Conservation (phyloP, 2,888 invertebrate species). For the Limnephilus marmoratus region DNA sequence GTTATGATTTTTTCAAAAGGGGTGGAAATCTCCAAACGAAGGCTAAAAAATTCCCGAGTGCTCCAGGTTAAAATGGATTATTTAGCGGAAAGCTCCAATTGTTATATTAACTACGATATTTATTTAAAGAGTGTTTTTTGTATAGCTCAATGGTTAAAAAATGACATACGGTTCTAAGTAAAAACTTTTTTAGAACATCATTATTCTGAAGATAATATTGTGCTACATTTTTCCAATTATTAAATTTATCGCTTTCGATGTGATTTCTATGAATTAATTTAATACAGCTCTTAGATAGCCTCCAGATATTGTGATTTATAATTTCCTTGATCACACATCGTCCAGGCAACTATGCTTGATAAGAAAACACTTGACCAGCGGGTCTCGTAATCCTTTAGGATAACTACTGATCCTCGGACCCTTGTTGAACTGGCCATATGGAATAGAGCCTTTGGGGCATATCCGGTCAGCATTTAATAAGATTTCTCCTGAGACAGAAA, state of each 20-base stretch:
- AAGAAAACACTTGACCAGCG: slow-evolving; percentile 40
- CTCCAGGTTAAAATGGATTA: too few species aligned
- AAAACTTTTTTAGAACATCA: too few species aligned
- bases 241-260: background rate
- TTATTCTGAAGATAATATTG: too few species aligned
- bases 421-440: slow-evolving; percentile 7
- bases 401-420: slow-evolving; percentile 50
- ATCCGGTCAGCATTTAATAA: background rate
- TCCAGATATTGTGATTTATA: background rate
- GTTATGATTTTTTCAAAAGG: too few species aligned
- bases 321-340: slow-evolving; percentile 35
- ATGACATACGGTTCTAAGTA: too few species aligned
- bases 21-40: too few species aligned
- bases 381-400: slow-evolving; percentile 55
- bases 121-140: too few species aligned
- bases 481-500: background rate
- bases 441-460: background rate
- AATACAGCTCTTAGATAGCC: background rate
- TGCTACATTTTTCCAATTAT: background rate
- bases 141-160: too few species aligned
- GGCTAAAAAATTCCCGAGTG: too few species aligned
- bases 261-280: background rate
- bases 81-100: too few species aligned
- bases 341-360: slow-evolving; percentile 28
- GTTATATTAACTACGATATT: too few species aligned